These are phyloP conservation scores for Syngnathus scovelli DNA, from an alignment of 2,113 vertebrate genomes.

Conservation along the genomic window DNA sequence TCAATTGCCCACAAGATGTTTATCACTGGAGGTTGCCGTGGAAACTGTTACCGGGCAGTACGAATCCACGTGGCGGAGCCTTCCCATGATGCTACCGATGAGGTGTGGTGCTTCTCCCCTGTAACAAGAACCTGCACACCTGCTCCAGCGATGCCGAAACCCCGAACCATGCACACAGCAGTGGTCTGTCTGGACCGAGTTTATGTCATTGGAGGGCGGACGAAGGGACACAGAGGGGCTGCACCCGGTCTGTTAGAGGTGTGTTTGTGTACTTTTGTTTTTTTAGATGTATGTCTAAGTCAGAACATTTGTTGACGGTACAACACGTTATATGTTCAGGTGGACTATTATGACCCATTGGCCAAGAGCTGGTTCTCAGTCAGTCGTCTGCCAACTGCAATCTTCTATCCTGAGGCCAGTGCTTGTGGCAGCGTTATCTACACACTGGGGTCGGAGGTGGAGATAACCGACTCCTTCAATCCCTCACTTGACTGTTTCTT, in stretches of 20 bases:
- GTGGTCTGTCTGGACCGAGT: slow-evolving; percentile 80
- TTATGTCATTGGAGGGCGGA: slow-evolving; percentile 92
- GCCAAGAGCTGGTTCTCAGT: slow-evolving; percentile 80
- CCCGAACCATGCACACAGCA: slow-evolving; percentile 91
- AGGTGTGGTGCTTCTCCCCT: slow-evolving; percentile 93
- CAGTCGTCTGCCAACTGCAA: slow-evolving; percentile 82
- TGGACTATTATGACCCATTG: slow-evolving; percentile 88
- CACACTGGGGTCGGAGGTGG: slow-evolving; percentile 87
- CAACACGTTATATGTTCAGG: slow-evolving; percentile 39
- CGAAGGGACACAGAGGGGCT: slow-evolving; percentile 74
- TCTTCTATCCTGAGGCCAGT: slow-evolving; percentile 92
- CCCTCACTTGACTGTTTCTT: slow-evolving; percentile 95
- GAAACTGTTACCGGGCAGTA: slow-evolving; percentile 81
- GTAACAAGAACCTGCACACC: slow-evolving; percentile 74
- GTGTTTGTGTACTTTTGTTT: neutral
- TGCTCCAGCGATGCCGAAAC: slow-evolving; percentile 81
- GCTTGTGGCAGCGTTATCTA: slow-evolving; percentile 87
- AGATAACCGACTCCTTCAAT: slow-evolving; percentile 91
- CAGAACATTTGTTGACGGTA: neutral
- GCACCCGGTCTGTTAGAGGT: slow-evolving; percentile 79
- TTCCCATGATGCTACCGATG: slow-evolving; percentile 85
- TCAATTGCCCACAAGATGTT: slow-evolving; percentile 68
- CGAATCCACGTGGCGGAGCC: slow-evolving; percentile 87
- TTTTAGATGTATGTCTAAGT: neutral
- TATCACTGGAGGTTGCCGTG: slow-evolving; percentile 88